Conservation (phyloP, 2,113 vertebrate species). For the Cinclus cinclus region DNA sequence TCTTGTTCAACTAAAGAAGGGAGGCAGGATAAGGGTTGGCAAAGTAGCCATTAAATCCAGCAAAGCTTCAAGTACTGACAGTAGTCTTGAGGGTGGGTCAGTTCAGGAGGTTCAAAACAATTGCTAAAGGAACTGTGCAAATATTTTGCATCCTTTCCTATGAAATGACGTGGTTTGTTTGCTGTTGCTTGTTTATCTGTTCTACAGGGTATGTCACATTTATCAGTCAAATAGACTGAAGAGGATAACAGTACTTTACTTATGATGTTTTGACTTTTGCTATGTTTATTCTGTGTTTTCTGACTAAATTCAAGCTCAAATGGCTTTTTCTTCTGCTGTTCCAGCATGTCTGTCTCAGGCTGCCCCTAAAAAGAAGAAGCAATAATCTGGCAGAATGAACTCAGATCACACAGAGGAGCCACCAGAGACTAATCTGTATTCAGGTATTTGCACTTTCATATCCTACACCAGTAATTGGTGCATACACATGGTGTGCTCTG, state of each 20-base stretch:
- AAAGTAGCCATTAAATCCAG: background rate
- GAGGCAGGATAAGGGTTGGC: background rate
- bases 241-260: background rate
- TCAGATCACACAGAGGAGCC: background rate
- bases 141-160: background rate
- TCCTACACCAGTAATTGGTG: background rate
- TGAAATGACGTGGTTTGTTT: background rate
- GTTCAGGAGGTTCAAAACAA: background rate
- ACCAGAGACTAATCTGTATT: background rate
- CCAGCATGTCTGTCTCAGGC: background rate
- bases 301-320: background rate
- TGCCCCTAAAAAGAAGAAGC: background rate
- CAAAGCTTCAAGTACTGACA: background rate
- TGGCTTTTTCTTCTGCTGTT: conserved; percentile 1
- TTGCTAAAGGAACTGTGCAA: background rate
- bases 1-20: background rate
- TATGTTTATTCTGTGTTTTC: background rate
- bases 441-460: background rate
- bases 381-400: background rate
- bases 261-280: background rate
- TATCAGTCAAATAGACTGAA: background rate
- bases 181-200: background rate
- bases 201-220: background rate
- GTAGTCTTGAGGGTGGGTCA: background rate
- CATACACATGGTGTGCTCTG: background rate